Conservation (phyloP, 2,113 vertebrate genomes). For the Sigmodon hispidus region DNA sequence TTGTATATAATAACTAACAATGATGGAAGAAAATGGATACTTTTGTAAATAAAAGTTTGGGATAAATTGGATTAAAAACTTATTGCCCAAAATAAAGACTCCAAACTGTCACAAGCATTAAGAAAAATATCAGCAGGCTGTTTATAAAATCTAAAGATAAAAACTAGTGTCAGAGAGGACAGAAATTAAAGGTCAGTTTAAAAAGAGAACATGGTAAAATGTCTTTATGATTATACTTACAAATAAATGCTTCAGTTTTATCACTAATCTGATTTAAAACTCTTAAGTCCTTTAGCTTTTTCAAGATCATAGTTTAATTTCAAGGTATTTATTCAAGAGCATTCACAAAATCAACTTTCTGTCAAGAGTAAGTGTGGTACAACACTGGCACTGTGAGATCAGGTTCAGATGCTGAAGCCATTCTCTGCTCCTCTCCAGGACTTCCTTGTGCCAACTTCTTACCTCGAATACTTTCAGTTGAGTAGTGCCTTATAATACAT, state of each 20-base stretch:
- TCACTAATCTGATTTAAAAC: background rate
- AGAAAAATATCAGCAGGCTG: background rate
- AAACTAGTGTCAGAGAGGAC: background rate
- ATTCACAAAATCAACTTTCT: constrained; percentile 25
- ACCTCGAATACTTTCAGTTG: background rate
- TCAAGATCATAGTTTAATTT: background rate
- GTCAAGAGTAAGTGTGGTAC: background rate
- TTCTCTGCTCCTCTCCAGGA: background rate
- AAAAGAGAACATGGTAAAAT: background rate
- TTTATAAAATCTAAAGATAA: constrained; percentile 23
- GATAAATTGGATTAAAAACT: background rate
- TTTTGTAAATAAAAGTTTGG: constrained; percentile 4
- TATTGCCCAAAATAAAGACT: constrained; percentile 43
- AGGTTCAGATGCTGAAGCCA: background rate
- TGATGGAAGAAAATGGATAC: background rate
- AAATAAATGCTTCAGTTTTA: constrained; percentile 6
- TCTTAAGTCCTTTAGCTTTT: background rate
- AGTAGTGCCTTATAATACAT: background rate
- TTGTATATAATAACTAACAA: constrained; percentile 8
- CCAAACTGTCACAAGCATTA: background rate
- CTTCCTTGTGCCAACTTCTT: background rate
- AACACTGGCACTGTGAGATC: background rate
- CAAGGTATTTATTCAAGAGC: background rate
- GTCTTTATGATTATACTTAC: background rate
- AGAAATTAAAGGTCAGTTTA: constrained; percentile 36